These are phyloP conservation scores for Orchestes rusci DNA, from an alignment of 2,888 invertebrate genomes.

Conservation along the genomic window DNA sequence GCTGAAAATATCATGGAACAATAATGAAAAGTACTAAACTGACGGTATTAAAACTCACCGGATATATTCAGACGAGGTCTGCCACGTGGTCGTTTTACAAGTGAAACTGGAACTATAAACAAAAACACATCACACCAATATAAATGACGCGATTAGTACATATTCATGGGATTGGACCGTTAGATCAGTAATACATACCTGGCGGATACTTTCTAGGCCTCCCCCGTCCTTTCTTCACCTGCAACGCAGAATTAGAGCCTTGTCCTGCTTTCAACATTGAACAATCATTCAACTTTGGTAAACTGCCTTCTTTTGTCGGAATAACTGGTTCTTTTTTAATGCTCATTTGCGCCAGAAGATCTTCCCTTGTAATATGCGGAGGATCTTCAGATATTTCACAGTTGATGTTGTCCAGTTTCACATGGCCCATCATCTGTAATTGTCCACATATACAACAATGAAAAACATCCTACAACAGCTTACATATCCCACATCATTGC, in stretches of 20 bases:
- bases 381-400: slow-evolving; percentile 11
- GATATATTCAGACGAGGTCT: slow-evolving; percentile 30
- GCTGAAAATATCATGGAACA: not conserved
- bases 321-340: slow-evolving; percentile 1
- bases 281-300: not conserved
- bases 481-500: slow-evolving; percentile 17
- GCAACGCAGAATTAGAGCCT: not conserved
- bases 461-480: slow-evolving; percentile 1
- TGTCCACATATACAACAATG: not conserved
- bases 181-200: slow-evolving; percentile 13
- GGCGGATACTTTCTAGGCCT: slow-evolving; percentile 50
- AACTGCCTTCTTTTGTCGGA: not conserved
- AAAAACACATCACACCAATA: too few species aligned
- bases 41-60: not conserved
- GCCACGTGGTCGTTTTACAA: slow-evolving; percentile 34
- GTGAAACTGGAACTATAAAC: slow-evolving; percentile 28
- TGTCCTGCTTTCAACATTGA: not conserved
- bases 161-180: not conserved
- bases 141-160: too few species aligned
- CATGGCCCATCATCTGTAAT: slow-evolving; percentile 4
- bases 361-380: slow-evolving; percentile 13
- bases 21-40: not conserved
- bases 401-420: not conserved
- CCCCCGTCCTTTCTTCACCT: slow-evolving; percentile 46
- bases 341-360: slow-evolving; percentile 11